phyloP scores from a whole-genome alignment of 2,888 invertebrate species.

The Agrotis clavis region DNA sequence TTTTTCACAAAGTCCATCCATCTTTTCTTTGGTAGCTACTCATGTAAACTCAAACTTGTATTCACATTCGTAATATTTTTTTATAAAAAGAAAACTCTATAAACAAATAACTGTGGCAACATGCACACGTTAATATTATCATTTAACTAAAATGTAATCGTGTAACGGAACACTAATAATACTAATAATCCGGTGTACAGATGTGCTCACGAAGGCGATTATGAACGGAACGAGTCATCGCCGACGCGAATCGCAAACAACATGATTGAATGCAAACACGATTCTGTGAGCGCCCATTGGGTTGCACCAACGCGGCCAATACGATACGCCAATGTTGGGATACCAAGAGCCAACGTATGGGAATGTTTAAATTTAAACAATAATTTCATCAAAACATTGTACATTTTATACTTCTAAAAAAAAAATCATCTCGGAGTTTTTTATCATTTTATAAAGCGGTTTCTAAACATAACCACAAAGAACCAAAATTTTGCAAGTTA shows the following conservation, averaged over 20 bases:
- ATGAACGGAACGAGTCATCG: slow-evolving; percentile 59
- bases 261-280: slow-evolving; percentile 65
- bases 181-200: slow-evolving; percentile 53
- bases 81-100: not conserved
- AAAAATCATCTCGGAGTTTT: not conserved
- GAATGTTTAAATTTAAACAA: not conserved
- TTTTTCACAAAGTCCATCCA: not conserved
- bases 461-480: slow-evolving; percentile 29
- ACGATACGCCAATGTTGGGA: slow-evolving; percentile 24
- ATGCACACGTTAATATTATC: slow-evolving; percentile 34
- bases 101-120: slow-evolving; percentile 18
- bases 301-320: slow-evolving; percentile 32
- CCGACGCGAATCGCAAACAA: slow-evolving; percentile 64
- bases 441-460: slow-evolving; percentile 8
- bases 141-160: slow-evolving; percentile 55
- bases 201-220: slow-evolving; percentile 57
- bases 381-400: not conserved
- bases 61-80: not conserved
- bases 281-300: slow-evolving; percentile 43
- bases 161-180: slow-evolving; percentile 51
- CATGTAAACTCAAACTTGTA: too few species aligned
- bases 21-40: not conserved
- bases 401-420: not conserved
- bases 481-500: slow-evolving; percentile 43
- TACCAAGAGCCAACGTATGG: slow-evolving; percentile 1